Percentiles rank a stretch among this genome's conserved stretches.
These are phyloP conservation scores for Aporophyla nigra DNA, from an alignment of 2,888 invertebrate genomes.

Conservation along the genomic window DNA sequence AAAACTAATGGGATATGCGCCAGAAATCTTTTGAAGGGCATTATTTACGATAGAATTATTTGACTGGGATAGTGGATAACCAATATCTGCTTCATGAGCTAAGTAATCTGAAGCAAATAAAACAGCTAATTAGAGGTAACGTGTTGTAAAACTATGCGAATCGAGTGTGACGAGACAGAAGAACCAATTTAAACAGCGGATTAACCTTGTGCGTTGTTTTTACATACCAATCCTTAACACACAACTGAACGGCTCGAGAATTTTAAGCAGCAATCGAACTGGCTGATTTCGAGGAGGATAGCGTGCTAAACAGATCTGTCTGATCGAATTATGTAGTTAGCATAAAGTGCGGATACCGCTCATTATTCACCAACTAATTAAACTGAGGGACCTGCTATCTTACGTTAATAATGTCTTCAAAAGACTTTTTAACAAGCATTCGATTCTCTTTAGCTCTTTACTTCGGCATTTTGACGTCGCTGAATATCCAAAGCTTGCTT, in stretches of 20 bases:
- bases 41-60: background rate
- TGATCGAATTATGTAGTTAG: conserved; percentile 51
- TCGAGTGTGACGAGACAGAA: conserved; percentile 39
- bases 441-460: background rate
- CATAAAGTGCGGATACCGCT: conserved; percentile 42
- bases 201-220: conserved; percentile 62
- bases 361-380: conserved; percentile 34
- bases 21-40: background rate
- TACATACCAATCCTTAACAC: conserved; percentile 35
- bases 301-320: conserved; percentile 53
- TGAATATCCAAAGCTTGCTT: conserved; percentile 27
- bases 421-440: background rate
- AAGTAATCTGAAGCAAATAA: conserved; percentile 20
- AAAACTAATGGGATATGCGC: background rate
- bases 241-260: conserved; percentile 56
- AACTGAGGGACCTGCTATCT: background rate
- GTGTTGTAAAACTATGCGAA: conserved; percentile 31
- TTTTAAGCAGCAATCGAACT: conserved; percentile 53
- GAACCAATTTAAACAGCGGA: conserved; percentile 45
- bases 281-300: conserved; percentile 37
- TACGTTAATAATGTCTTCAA: conserved; percentile 6
- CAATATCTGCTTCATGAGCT: conserved; percentile 7
- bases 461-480: conserved; percentile 5
- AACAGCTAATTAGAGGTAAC: conserved; percentile 26
- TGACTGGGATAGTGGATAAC: background rate